Base-by-base conservation (phyloP, 2,888 invertebrate species). In the Hyposoter didymator region DNA sequence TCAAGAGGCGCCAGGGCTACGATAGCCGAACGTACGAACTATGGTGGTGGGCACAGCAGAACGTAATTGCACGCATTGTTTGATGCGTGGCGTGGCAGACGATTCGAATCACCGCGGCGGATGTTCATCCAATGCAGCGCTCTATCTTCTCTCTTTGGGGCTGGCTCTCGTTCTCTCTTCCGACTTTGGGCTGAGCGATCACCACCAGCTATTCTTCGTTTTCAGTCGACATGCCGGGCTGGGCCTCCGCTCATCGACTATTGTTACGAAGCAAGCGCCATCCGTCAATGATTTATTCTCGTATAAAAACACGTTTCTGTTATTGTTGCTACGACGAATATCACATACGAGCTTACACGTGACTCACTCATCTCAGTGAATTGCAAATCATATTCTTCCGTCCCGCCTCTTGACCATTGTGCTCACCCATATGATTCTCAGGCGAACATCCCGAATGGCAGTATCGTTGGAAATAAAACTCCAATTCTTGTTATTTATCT, bases 21-120 rank as follows among this genome's bases (percentile, higher is more conserved):
- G 88, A 90, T 87, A 49, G 84, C 81, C 74, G 70, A 90, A 87
- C 82, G 85, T 85, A 83, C 82, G 82, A 80, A 69, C 75, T 67
- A 62, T 64, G 78, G 66, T 87, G 89, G 88, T 88, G 89, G 91
- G 88, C 89, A 89, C 89, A 89, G 82, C 89, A 73, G 74, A 64
- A 88, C 92, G 92, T 93, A 93, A 93, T 93, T 93, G 92, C 92
- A 89, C 88, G 92, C 92, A 93, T 93, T 93, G 93, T 93, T 93
- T 93, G 93, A 92, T 89, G 88, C 91, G 88, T 88, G 83, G 88
- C 90, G 87, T 86, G 83, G 90, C 89, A 90, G 91, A 90, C 90
- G 90, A 90, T 84, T 88, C 88, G 89, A 90, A 90, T 90, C 90
- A 89, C 80, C 84, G 82, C 76, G 78, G 82, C 73, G 81, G 62